Evolutionary conservation across 2,888 invertebrate genomes (phyloP).

Genomic region (Mesopsocus fuscifrons): DNA sequence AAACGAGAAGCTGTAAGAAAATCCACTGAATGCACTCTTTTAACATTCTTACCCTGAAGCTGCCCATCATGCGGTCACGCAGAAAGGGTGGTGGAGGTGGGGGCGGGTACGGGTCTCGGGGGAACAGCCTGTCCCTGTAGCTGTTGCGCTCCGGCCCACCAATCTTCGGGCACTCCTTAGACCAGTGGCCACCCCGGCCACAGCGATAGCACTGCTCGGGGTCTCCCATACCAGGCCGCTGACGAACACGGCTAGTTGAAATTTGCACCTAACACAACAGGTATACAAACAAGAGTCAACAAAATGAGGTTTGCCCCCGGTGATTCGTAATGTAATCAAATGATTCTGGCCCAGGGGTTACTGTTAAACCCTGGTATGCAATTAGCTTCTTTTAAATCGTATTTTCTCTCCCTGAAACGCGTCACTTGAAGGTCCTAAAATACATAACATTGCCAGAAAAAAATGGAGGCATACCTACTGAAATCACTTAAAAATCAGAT

Average conservation of each 20-base stretch:
- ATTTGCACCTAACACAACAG: conserved; percentile 44
- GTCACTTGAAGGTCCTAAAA: too few species aligned
- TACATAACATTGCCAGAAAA: too few species aligned
- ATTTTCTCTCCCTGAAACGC: too few species aligned
- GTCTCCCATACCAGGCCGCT: conserved; percentile 92
- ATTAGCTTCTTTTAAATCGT: too few species aligned
- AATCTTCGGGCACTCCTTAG: conserved; percentile 82
- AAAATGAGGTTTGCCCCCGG: background rate
- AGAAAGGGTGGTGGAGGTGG: conserved; percentile 76
- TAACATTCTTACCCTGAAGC: conserved; percentile 29
- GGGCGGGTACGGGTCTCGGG: conserved; percentile 77
- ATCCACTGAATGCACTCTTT: too few species aligned
- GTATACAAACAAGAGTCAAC: background rate
- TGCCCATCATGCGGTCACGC: conserved; percentile 81
- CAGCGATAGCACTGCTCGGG: conserved; percentile 91
- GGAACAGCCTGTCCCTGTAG: conserved; percentile 74
- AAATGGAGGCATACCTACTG: too few species aligned
- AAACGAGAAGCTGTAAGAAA: too few species aligned
- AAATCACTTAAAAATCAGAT: too few species aligned
- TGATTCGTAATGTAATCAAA: too few species aligned
- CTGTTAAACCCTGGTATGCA: too few species aligned
- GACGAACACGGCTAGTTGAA: conserved; percentile 81
- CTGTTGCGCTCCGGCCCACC: conserved; percentile 56
- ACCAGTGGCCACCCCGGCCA: conserved; percentile 91
- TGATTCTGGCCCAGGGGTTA: too few species aligned